A percentile compares a stretch with the other conserved stretches of the same genome.
phyloP scores from a whole-genome alignment of 30 jellyfish, hydroid and myxozoan species.

The Hydractinia echinata region DNA sequence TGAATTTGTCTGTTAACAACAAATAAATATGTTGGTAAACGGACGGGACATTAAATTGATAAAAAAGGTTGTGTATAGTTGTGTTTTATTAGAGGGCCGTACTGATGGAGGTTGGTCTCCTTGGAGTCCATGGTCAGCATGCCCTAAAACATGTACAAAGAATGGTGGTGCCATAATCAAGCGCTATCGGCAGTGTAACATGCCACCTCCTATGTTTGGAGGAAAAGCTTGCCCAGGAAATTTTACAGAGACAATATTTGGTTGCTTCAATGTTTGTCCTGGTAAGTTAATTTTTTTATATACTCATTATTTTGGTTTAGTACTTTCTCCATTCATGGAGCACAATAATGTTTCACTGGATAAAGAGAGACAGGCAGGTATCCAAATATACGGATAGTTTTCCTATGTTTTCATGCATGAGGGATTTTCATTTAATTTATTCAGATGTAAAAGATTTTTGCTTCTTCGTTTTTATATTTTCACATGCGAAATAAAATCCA shows the following conservation, averaged over 20 bases:
- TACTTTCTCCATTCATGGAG: too few species aligned
- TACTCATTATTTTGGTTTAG: too few species aligned
- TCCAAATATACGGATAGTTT: too few species aligned
- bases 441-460: too few species aligned
- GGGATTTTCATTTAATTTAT: too few species aligned
- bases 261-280: conserved; percentile 83
- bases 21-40: not conserved
- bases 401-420: too few species aligned
- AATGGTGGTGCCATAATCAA: conserved; percentile 74
- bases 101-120: conserved; percentile 92
- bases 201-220: conserved; percentile 92
- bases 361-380: too few species aligned
- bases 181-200: conserved; percentile 72
- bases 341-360: too few species aligned
- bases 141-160: conserved; percentile 74
- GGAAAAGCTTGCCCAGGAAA: conserved; percentile 90
- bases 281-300: conserved; percentile 34
- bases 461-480: too few species aligned
- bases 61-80: not conserved
- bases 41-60: not conserved
- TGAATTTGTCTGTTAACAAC: not conserved
- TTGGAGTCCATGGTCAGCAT: conserved; percentile 81
- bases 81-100: conserved; percentile 60
- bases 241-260: conserved; percentile 43
- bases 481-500: too few species aligned